A percentile compares a stretch with the other conserved stretches of the same genome.
Conservation (phyloP, 2,797 vertebrate species). For the Myotis daubentonii region DNA sequence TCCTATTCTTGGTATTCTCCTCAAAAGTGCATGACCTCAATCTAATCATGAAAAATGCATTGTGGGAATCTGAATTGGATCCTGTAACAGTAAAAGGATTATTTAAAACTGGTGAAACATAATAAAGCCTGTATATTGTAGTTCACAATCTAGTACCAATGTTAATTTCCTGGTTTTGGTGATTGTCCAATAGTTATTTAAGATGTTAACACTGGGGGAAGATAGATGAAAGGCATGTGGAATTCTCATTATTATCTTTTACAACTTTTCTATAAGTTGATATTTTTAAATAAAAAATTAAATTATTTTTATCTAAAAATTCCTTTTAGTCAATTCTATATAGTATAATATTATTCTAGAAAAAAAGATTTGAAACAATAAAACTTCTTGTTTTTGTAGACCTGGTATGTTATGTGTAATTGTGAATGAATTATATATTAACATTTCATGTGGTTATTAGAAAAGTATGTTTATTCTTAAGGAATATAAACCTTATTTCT, state of each 20-base stretch:
- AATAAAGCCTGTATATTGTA: not conserved
- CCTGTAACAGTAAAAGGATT: not conserved
- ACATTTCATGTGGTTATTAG: not conserved
- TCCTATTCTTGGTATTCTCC: not conserved
- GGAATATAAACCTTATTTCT: slow-evolving; percentile 35
- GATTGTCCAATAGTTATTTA: not conserved
- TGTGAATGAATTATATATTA: not conserved
- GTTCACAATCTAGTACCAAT: not conserved
- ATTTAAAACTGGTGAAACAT: not conserved
- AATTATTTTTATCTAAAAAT: not conserved
- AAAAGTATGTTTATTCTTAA: slow-evolving; percentile 29
- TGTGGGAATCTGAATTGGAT: not conserved
- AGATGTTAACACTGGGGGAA: not conserved
- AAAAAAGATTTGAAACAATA: not conserved
- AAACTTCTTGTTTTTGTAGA: not conserved
- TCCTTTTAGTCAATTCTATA: not conserved
- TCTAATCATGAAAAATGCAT: not conserved
- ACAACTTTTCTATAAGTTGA: not conserved
- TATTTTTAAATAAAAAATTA: not conserved
- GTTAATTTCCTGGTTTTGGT: not conserved
- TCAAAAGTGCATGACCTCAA: not conserved
- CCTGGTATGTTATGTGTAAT: not conserved
- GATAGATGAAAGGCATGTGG: not conserved
- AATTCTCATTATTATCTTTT: not conserved
- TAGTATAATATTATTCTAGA: not conserved